phyloP scores from a whole-genome alignment of 1,140 invertebrate species.

The Lethrus apterus region DNA sequence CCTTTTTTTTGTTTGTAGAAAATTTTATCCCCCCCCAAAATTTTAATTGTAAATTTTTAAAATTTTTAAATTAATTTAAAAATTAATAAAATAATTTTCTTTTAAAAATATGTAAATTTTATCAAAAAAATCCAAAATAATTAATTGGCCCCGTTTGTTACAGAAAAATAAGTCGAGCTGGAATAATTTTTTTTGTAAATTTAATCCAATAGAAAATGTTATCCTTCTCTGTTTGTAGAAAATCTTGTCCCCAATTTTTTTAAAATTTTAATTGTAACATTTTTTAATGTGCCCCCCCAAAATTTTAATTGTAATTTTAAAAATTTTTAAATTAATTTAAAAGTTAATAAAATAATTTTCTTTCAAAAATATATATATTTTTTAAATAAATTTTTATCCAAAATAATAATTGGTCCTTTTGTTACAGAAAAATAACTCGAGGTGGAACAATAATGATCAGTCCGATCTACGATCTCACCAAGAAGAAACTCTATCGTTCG shows the following conservation, averaged over 20 bases:
- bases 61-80: neutral
- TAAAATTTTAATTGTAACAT: neutral
- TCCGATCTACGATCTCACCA: slow-evolving; percentile 32
- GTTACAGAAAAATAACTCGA: slow-evolving; percentile 37
- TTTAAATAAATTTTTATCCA: slow-evolving; percentile 1
- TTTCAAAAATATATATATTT: neutral
- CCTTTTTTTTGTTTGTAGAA: no score
- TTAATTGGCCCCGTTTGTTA: slow-evolving; percentile 23
- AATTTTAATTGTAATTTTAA: neutral
- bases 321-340: neutral
- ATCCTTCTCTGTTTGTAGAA: no score
- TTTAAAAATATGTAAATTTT: neutral
- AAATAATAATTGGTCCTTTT: slow-evolving; percentile 16
- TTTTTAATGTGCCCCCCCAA: neutral
- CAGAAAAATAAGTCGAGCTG: slow-evolving; percentile 37
- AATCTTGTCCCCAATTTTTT: neutral
- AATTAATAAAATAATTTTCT: neutral
- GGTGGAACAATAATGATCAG: slow-evolving; percentile 38
- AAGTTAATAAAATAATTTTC: neutral
- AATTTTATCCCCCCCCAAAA: neutral
- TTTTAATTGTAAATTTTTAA: neutral
- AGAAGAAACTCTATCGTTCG: slow-evolving; percentile 38
- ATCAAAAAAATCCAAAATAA: neutral
- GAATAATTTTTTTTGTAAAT: no score
- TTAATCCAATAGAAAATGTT: no score